Conservation (phyloP, 1,140 invertebrate species). For the Pseudomyrmex concolor region DNA sequence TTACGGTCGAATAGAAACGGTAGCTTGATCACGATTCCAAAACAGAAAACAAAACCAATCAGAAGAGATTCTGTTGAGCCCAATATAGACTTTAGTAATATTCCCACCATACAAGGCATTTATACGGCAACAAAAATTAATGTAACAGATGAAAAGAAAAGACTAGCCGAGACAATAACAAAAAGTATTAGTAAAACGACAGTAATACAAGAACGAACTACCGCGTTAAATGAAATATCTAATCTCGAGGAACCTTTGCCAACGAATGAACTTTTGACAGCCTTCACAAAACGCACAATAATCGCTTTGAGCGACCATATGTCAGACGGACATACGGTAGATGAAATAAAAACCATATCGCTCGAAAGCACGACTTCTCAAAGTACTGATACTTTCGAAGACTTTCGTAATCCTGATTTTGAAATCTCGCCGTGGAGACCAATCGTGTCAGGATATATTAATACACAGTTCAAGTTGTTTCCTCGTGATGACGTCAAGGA, state of each 20-base stretch:
- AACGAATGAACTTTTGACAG: constrained; percentile 26
- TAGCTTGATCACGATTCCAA: constrained; percentile 80
- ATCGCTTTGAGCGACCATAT: background rate
- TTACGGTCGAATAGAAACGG: constrained; percentile 79
- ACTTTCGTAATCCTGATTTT: constrained; percentile 79
- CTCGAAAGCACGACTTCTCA: constrained; percentile 78
- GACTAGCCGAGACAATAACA: background rate
- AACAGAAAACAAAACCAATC: constrained; percentile 82
- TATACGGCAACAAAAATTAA: constrained; percentile 83
- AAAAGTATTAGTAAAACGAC: background rate
- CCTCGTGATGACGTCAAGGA: background rate
- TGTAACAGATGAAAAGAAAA: constrained; percentile 23
- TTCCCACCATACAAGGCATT: constrained; percentile 83
- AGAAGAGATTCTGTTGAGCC: constrained; percentile 81
- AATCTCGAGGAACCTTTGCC: constrained; percentile 8
- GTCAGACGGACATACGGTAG: constrained; percentile 20
- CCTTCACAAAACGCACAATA: background rate
- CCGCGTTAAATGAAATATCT: background rate
- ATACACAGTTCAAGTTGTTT: constrained; percentile 74
- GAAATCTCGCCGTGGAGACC: constrained; percentile 83
- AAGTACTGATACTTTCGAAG: constrained; percentile 71
- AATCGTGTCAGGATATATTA: constrained; percentile 79
- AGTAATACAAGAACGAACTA: constrained; percentile 5
- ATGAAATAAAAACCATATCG: constrained; percentile 43
- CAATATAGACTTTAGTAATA: constrained; percentile 82